phyloP scores from a whole-genome alignment of 2,797 vertebrate species.

The Falco concolor region DNA sequence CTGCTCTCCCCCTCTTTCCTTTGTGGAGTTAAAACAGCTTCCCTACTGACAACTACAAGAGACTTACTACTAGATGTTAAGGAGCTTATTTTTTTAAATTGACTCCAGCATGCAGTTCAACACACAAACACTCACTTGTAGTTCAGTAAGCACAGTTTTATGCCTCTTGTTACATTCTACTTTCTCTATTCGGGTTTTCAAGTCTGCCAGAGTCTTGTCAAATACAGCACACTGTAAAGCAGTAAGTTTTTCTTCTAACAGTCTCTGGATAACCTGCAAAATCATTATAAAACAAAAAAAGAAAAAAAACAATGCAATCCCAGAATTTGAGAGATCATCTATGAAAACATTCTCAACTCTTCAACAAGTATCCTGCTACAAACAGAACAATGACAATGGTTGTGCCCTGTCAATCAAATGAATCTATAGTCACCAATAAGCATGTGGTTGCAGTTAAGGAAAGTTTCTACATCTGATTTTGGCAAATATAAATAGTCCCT shows the following conservation, averaged over 20 bases:
- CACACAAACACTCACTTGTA: conserved; percentile 75
- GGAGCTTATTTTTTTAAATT: not conserved
- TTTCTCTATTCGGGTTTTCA: conserved; percentile 90
- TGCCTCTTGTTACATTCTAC: conserved; percentile 90
- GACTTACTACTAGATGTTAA: not conserved
- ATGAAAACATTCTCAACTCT: not conserved
- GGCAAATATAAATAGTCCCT: not conserved
- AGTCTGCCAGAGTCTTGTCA: conserved; percentile 85
- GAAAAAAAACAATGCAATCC: not conserved
- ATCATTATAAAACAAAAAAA: not conserved
- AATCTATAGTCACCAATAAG: not conserved
- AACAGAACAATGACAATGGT: not conserved
- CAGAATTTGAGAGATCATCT: not conserved
- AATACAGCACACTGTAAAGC: conserved; percentile 85
- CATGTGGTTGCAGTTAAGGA: not conserved
- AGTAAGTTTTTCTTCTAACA: conserved; percentile 88
- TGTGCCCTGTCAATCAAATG: not conserved
- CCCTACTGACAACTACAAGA: not conserved
- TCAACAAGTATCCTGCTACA: not conserved
- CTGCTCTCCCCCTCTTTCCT: not conserved
- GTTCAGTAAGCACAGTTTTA: conserved; percentile 79
- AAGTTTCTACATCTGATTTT: not conserved
- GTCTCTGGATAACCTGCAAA: conserved; percentile 86
- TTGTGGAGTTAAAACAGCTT: not conserved
- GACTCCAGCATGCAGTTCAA: not conserved